These are phyloP conservation scores for Drosophila obscura DNA, from an alignment of 1,140 invertebrate species.

Conservation along the genomic window DNA sequence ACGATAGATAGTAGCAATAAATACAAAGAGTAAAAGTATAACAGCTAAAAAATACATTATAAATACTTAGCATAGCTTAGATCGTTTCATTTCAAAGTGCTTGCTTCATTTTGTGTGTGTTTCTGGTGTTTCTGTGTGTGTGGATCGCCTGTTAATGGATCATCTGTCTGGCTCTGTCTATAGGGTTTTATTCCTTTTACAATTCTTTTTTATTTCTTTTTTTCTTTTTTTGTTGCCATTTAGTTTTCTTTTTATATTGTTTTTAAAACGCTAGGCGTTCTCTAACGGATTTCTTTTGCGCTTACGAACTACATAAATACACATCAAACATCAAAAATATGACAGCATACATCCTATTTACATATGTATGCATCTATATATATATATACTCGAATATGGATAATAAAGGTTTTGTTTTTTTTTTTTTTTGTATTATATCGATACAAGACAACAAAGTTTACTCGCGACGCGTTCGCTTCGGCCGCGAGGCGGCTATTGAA, in stretches of 20 bases:
- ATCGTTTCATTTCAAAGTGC: constrained; percentile 1
- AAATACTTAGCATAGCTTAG: constrained; percentile 58
- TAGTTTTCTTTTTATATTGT: constrained; percentile 30
- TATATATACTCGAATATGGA: constrained; percentile 15
- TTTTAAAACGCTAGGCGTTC: constrained; percentile 81
- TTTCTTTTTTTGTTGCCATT: constrained; percentile 8
- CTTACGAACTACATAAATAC: constrained; percentile 81
- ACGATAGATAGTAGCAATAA: constrained; percentile 59
- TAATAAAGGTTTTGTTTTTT: neutral
- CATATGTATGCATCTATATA: constrained; percentile 43
- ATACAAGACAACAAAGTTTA: constrained; percentile 64
- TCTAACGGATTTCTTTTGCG: constrained; percentile 65
- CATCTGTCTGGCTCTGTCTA: neutral
- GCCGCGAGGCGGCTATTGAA: constrained; percentile 71
- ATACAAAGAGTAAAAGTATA: constrained; percentile 45
- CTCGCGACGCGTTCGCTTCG: constrained; percentile 76
- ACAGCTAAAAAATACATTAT: constrained; percentile 60
- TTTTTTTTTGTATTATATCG: constrained; percentile 15
- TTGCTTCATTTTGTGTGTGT: constrained; percentile 24
- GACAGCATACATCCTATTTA: constrained; percentile 48
- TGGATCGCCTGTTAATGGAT: constrained; percentile 2
- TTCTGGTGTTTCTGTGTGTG: constrained; percentile 23
- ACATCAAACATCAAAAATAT: constrained; percentile 80
- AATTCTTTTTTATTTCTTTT: neutral
- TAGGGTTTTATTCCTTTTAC: neutral